Evolutionary conservation across 2,888 invertebrate species (phyloP), one percentile per base, ranked within the genome.

Genomic region (Lithophane semibrunnea): DNA sequence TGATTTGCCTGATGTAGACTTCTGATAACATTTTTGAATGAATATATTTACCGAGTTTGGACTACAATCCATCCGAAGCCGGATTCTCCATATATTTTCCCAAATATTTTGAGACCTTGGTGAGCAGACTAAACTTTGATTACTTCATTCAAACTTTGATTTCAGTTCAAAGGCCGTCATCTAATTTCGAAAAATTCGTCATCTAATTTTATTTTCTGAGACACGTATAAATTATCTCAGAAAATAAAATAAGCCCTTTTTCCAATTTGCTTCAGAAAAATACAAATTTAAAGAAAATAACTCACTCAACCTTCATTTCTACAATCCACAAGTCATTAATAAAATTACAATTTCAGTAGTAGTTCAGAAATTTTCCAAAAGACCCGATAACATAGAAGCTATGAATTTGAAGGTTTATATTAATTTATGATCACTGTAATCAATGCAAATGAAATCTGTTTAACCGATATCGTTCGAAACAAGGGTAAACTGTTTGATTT

Each of bases 71-170:
- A 24, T 37, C 37, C 24, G 63, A 44, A 71, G 21, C 29, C 2
- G 1, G 54, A 71, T 69, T 54, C 18, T 54, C 18, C 44, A 69
- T 60, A 68, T 70, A 66, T 77, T 78, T 82, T 47, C 37, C 12
- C 54, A 60, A 69, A 60, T 67, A 75, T 69, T 79, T 80, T 73
- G 67, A 64, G 37, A 77, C 47, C 54, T 72, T 84, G 80, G 77
- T 83, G 79, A 86, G 42, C 86, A 88, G 84, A 87, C 84, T 86
- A 90, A 95, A 95, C 92, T 95, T 94, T 92, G 93, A 95, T 94
- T 93, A 90, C 92, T 91, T 92, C 90, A 93, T 93, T 92, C 90
- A 85, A 92, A 93, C 92, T 93, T 93, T 88, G 89, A 91, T 90
- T 90, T 89, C 82, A 84, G 86, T 88, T 91, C 90, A 92, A 92